Conservation (phyloP, 2,113 vertebrate genomes). For the Leiothrix lutea region DNA sequence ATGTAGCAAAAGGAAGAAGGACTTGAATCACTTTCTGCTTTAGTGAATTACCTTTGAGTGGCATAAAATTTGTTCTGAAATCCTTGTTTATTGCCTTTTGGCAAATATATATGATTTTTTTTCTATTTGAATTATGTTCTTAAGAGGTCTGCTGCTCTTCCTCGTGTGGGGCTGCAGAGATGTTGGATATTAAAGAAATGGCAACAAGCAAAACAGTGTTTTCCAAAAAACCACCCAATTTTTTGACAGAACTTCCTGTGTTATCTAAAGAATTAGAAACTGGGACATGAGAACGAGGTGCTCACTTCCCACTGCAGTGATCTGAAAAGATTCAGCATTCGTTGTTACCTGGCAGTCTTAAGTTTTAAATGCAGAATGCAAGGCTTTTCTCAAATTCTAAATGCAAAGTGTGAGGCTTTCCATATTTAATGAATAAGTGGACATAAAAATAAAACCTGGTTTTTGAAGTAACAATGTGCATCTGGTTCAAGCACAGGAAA, state of each 20-base stretch:
- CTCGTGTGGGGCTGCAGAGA: not conserved
- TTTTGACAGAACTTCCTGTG: not conserved
- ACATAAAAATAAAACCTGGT: not conserved
- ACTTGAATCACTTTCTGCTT: not conserved
- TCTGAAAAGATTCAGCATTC: not conserved
- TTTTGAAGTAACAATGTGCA: not conserved
- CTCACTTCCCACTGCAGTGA: not conserved
- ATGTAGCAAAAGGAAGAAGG: not conserved
- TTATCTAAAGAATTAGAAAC: not conserved
- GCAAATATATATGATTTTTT: not conserved
- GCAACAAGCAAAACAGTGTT: not conserved
- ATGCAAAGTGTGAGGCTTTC: not conserved
- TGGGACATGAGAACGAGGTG: fast-evolving
- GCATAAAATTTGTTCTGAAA: not conserved
- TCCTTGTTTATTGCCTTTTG: not conserved
- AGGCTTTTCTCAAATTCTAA: not conserved
- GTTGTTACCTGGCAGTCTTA: not conserved
- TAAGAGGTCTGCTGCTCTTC: not conserved
- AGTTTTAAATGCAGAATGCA: not conserved
- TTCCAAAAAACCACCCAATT: not conserved
- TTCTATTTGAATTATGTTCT: not conserved
- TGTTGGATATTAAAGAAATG: not conserved
- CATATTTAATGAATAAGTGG: not conserved
- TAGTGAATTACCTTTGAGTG: not conserved
- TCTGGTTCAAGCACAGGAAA: not conserved